A percentile compares a stretch with the other conserved stretches of the same genome.
Conservation (phyloP, 2,888 invertebrate species). For the Flexamia atlantica region DNA sequence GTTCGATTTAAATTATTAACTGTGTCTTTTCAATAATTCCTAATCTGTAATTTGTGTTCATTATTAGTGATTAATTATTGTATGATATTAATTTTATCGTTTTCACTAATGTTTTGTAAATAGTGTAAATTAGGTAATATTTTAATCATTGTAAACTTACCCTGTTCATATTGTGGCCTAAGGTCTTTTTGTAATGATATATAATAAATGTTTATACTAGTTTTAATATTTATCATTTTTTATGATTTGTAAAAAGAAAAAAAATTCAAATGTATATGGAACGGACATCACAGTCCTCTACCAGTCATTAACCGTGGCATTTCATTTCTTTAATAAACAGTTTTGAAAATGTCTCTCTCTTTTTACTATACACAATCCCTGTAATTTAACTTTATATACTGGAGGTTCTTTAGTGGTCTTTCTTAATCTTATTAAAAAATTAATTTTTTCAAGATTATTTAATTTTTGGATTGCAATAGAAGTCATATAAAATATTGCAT, state of each 20-base stretch:
- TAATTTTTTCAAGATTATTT: too few species aligned
- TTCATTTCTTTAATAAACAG: conserved; percentile 57
- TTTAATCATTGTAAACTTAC: conserved; percentile 53
- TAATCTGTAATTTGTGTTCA: conserved; percentile 30
- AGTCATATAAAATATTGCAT: too few species aligned
- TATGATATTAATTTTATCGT: conserved; percentile 30
- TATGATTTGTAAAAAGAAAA: conserved; percentile 60
- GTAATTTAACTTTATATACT: too few species aligned
- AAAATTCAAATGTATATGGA: not conserved
- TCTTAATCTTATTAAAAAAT: too few species aligned
- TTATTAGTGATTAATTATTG: conserved; percentile 25
- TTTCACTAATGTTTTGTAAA: conserved; percentile 42
- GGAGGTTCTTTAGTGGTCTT: too few species aligned
- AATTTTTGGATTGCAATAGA: too few species aligned
- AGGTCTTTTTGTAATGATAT: conserved; percentile 59
- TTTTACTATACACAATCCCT: not conserved
- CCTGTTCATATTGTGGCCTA: conserved; percentile 58
- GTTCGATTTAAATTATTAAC: not conserved
- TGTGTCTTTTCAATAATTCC: conserved; percentile 5
- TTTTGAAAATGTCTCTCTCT: conserved; percentile 8
- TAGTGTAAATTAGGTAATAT: conserved; percentile 41
- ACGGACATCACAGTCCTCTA: conserved; percentile 45
- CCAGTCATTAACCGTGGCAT: conserved; percentile 58
- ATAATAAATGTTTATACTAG: conserved; percentile 63
- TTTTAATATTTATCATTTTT: conserved; percentile 63